A percentile compares a stretch with the other conserved stretches of the same genome.
Conservation (phyloP, 2,113 vertebrate genomes). For the Ophiodon elongatus region DNA sequence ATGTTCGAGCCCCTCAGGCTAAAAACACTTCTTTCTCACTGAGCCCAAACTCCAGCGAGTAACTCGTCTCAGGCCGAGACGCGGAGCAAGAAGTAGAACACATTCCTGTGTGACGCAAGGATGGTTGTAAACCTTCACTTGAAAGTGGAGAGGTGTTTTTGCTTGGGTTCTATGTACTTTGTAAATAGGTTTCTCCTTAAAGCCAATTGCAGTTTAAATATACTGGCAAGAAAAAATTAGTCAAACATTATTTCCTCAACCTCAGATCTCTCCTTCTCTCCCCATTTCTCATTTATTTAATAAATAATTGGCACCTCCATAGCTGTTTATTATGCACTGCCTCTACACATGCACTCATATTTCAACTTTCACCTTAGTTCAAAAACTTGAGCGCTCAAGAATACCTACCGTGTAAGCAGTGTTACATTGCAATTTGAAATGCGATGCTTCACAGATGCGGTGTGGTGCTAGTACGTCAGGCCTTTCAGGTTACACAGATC, state of each 20-base stretch:
- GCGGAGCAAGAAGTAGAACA: conserved; percentile 28
- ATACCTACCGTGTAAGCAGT: conserved; percentile 55
- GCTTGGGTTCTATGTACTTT: neutral
- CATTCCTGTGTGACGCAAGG: conserved; percentile 48
- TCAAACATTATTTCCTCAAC: too few species aligned
- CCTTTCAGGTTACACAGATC: conserved; percentile 46
- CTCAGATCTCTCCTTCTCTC: too few species aligned
- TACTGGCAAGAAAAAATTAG: too few species aligned
- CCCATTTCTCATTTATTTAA: neutral
- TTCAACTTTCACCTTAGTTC: conserved; percentile 43
- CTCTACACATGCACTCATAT: conserved; percentile 9
- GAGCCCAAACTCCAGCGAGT: conserved; percentile 1
- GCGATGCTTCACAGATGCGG: conserved; percentile 45
- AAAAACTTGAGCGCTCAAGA: conserved; percentile 48
- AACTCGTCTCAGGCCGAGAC: conserved; percentile 4
- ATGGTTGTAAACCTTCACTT: conserved; percentile 40
- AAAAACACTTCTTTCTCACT: neutral
- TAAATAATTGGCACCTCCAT: neutral
- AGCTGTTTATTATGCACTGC: neutral
- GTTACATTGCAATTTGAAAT: conserved; percentile 66
- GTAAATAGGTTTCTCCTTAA: conserved; percentile 1
- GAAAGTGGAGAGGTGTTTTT: conserved; percentile 26
- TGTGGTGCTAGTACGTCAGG: conserved; percentile 42
- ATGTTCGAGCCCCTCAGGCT: conserved; percentile 8
- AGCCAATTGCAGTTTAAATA: too few species aligned